Evolutionary conservation across 2,113 vertebrate species (phyloP).

Genomic region (Ailuropoda melanoleuca): DNA sequence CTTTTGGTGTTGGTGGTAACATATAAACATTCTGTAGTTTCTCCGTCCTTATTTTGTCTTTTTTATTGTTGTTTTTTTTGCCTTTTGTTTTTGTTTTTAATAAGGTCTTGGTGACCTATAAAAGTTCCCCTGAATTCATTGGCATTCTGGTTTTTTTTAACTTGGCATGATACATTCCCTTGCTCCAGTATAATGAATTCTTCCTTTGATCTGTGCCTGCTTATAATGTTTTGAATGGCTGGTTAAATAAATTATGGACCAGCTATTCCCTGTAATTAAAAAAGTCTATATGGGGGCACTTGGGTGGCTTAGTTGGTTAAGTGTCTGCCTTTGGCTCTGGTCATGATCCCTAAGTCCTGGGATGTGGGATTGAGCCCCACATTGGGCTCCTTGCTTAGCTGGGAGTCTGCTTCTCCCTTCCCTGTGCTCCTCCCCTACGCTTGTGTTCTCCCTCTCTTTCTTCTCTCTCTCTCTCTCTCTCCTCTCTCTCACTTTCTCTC

Average conservation of each 20-base stretch:
- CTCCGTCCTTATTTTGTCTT: neutral
- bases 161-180: neutral
- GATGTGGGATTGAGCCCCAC: neutral
- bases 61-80: neutral
- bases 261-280: neutral
- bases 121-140: neutral
- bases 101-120: neutral
- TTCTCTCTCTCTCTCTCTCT: too few species aligned
- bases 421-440: neutral
- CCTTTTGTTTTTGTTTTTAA: neutral
- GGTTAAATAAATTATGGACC: neutral
- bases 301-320: neutral
- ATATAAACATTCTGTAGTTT: neutral
- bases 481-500: neutral
- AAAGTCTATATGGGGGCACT: neutral
- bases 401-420: neutral
- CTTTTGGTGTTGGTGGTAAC: neutral
- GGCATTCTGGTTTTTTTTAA: neutral
- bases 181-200: neutral
- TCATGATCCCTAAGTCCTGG: neutral
- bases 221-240: neutral
- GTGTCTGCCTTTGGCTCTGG: neutral
- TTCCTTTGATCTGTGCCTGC: neutral
- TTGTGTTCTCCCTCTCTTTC: neutral
- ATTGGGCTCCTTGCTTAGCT: neutral